A percentile compares a stretch with the other conserved stretches of the same genome.
These are phyloP conservation scores for Lateolabrax maculatus DNA, from an alignment of 2,797 vertebrate genomes.

Conservation along the genomic window DNA sequence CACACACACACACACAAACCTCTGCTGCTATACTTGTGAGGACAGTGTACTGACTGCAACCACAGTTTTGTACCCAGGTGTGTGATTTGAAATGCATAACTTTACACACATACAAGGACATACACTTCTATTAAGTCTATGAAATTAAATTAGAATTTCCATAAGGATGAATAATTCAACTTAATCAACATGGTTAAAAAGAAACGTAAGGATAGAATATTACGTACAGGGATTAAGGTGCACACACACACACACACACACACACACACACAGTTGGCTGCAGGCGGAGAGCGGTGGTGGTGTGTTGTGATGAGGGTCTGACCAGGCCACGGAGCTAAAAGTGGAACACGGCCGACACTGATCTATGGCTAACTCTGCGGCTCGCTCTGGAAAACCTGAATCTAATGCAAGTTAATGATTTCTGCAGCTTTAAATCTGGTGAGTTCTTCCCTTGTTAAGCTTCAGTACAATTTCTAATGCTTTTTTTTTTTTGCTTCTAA, in stretches of 20 bases:
- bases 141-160: slow-evolving; percentile 22
- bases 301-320: slow-evolving; percentile 19
- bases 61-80: neutral
- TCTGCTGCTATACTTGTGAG: slow-evolving; percentile 23
- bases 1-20: slow-evolving; percentile 31
- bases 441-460: neutral
- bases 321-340: slow-evolving; percentile 38
- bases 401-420: slow-evolving; percentile 31
- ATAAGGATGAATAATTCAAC: slow-evolving; percentile 39
- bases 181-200: slow-evolving; percentile 11
- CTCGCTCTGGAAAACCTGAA: neutral
- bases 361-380: slow-evolving; percentile 37
- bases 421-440: neutral
- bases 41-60: slow-evolving; percentile 13
- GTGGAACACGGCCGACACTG: slow-evolving; percentile 46
- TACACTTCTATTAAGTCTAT: neutral
- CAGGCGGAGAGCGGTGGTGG: slow-evolving; percentile 22
- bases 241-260: slow-evolving; percentile 12
- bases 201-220: neutral
- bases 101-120: neutral
- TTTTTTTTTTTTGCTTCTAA: neutral
- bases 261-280: slow-evolving; percentile 11
- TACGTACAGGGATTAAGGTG: neutral
- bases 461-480: neutral
- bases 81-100: neutral